Conservation (phyloP, 2,888 invertebrate genomes). For the Itoplectis maculator region DNA sequence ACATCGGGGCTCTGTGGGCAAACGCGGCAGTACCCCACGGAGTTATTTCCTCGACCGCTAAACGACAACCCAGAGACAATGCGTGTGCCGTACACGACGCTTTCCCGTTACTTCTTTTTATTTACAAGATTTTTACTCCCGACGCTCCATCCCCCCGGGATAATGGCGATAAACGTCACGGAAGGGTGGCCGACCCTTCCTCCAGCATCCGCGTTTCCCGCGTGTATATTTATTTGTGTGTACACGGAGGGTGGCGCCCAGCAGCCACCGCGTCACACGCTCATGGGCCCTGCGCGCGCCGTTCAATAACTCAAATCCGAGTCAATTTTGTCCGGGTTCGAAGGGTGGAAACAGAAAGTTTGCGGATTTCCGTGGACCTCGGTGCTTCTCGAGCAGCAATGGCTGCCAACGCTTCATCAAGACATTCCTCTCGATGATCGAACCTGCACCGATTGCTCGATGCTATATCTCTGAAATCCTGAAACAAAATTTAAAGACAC, state of each 20-base stretch:
- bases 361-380: conserved; percentile 63
- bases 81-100: conserved; percentile 12
- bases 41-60: conserved; percentile 65
- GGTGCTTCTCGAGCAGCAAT: background rate
- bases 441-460: conserved; percentile 5
- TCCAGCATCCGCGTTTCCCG: conserved; percentile 3
- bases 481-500: conserved; percentile 66
- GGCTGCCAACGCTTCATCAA: conserved; percentile 75
- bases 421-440: conserved; percentile 40
- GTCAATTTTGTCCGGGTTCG: conserved; percentile 80
- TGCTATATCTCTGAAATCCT: background rate
- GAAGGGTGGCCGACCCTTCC: conserved; percentile 49
- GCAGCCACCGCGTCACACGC: conserved; percentile 39
- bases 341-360: conserved; percentile 76
- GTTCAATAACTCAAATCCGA: conserved; percentile 83
- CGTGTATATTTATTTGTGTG: conserved; percentile 33
- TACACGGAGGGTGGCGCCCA: conserved; percentile 69
- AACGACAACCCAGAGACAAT: conserved; percentile 61
- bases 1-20: conserved; percentile 47
- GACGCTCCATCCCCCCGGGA: conserved; percentile 62
- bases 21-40: conserved; percentile 47
- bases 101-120: conserved; percentile 77
- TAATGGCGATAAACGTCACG: conserved; percentile 76
- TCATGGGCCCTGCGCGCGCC: conserved; percentile 71
- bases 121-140: conserved; percentile 77